Conservation (phyloP, 1,140 invertebrate genomes). For the Atopsyche davidsoni region DNA sequence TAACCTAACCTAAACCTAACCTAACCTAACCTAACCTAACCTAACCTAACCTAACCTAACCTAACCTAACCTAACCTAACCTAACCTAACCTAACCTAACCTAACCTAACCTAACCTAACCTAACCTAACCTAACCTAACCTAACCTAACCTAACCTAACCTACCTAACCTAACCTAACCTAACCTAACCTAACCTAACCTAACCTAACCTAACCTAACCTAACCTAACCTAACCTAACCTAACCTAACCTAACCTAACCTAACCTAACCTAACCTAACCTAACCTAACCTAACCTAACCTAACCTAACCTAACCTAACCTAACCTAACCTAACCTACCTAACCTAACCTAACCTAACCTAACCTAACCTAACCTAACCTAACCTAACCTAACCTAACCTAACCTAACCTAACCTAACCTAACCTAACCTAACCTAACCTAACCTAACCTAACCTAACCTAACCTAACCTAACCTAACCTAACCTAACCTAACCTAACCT, state of each 20-base stretch:
- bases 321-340: too few relatives aligned
- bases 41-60: slow-evolving; percentile 31
- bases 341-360: too few relatives aligned
- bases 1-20: too few relatives aligned
- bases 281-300: slow-evolving; percentile 35
- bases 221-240: slow-evolving; percentile 34
- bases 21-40: slow-evolving; percentile 33
- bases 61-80: slow-evolving; percentile 26
- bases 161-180: slow-evolving; percentile 31
- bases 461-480: too few relatives aligned
- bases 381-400: too few relatives aligned
- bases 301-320: too few relatives aligned
- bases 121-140: slow-evolving; percentile 30
- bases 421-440: too few relatives aligned
- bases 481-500: too few relatives aligned
- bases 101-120: slow-evolving; percentile 30
- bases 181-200: slow-evolving; percentile 32
- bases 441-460: too few relatives aligned
- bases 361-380: too few relatives aligned
- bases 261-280: slow-evolving; percentile 35
- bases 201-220: slow-evolving; percentile 31
- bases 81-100: slow-evolving; percentile 29
- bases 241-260: slow-evolving; percentile 34
- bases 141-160: too few relatives aligned
- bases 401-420: too few relatives aligned